phyloP scores from a whole-genome alignment of 2,797 vertebrate genomes.

The Setipinna tenuifilis region DNA sequence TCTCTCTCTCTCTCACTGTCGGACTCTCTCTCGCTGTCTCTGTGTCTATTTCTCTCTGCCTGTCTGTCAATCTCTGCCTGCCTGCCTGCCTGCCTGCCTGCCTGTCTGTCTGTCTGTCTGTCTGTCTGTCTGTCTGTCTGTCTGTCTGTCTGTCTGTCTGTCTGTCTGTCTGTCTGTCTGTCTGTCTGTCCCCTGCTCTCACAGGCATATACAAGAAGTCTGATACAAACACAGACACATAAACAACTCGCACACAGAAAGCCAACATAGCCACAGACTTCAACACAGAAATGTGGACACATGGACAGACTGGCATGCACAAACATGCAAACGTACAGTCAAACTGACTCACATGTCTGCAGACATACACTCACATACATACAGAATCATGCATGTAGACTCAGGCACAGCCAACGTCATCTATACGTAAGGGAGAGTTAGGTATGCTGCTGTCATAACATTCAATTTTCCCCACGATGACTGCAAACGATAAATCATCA shows the following conservation, averaged over 20 bases:
- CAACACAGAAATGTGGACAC: neutral
- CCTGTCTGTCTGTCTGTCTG: too few relatives aligned
- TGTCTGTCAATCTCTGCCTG: neutral
- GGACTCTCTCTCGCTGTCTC: too few relatives aligned
- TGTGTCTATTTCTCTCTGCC: too few relatives aligned
- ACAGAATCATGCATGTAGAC: neutral
- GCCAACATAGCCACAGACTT: neutral
- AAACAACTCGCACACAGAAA: neutral
- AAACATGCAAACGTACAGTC: neutral
- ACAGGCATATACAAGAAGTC: neutral
- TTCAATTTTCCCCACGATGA: neutral
- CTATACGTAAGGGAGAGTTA: neutral
- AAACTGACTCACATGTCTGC: neutral
- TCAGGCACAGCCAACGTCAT: neutral
- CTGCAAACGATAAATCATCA: neutral
- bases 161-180: too few relatives aligned
- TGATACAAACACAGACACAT: conserved; percentile 10
- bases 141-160: too few relatives aligned
- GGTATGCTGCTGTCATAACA: neutral
- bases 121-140: too few relatives aligned
- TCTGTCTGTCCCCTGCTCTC: too few relatives aligned
- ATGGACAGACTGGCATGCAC: neutral
- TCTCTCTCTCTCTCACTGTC: too few relatives aligned
- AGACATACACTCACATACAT: neutral
- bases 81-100: too few relatives aligned